phyloP scores from a whole-genome alignment of 2,888 invertebrate genomes.

The Diaphora mendica region DNA sequence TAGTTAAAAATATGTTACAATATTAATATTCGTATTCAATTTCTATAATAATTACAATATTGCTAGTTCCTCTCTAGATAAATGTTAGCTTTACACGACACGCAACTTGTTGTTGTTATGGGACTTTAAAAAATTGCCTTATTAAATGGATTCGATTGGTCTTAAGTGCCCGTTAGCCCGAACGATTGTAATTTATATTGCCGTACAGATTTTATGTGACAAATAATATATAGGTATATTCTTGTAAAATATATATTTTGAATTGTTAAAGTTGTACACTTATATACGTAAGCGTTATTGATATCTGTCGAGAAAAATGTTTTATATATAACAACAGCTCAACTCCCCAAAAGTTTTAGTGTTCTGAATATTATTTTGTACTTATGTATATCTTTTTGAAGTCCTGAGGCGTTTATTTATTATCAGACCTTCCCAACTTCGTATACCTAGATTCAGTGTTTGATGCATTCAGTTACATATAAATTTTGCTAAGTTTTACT shows the following conservation, averaged over 20 bases:
- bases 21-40: background rate
- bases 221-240: background rate
- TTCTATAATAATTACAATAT: background rate
- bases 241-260: background rate
- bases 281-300: conserved; percentile 2
- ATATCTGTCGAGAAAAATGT: conserved; percentile 2
- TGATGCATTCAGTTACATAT: background rate
- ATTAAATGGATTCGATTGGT: background rate
- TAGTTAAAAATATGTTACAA: background rate
- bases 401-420: conserved; percentile 1
- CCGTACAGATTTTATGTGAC: background rate
- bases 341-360: conserved; percentile 11
- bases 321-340: conserved; percentile 16
- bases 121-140: background rate
- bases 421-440: background rate
- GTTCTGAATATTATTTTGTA: conserved; percentile 10
- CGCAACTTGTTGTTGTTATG: background rate
- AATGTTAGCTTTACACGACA: background rate
- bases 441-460: background rate
- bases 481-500: background rate
- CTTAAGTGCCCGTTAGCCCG: background rate
- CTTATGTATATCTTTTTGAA: background rate
- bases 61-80: background rate
- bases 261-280: background rate
- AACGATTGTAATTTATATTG: background rate